phyloP scores from a whole-genome alignment of 2,888 invertebrate genomes.

The Anoplius nigerrimus region DNA sequence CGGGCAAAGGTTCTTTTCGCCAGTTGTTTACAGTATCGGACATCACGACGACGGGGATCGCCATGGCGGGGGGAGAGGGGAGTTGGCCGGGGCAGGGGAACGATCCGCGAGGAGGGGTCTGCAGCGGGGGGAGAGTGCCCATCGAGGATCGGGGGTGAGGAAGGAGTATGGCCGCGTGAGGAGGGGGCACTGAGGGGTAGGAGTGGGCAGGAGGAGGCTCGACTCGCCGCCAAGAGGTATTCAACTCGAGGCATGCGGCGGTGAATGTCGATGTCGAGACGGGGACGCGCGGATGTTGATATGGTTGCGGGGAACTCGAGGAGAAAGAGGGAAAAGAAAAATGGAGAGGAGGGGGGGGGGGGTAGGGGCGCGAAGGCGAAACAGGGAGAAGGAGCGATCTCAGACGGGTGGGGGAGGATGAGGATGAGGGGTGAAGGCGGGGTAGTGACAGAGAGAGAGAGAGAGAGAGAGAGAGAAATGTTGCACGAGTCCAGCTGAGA shows the following conservation, averaged over 20 bases:
- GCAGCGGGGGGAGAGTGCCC: not conserved
- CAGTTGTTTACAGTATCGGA: slow-evolving; percentile 55
- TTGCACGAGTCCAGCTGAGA: not conserved
- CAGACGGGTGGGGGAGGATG: slow-evolving; percentile 22
- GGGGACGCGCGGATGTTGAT: slow-evolving; percentile 51
- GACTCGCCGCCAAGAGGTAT: slow-evolving; percentile 31
- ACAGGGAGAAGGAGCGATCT: slow-evolving; percentile 1
- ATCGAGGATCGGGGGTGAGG: slow-evolving; percentile 4
- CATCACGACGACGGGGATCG: slow-evolving; percentile 30
- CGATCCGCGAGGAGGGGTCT: slow-evolving; percentile 3
- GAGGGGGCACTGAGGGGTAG: slow-evolving; percentile 14
- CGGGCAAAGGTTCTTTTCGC: slow-evolving; percentile 39
- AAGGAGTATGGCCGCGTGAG: not conserved
- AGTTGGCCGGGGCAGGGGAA: not conserved
- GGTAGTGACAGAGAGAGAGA: slow-evolving; percentile 7
- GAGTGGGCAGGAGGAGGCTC: slow-evolving; percentile 16
- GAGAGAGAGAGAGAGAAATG: slow-evolving; percentile 17
- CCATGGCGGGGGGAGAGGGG: slow-evolving; percentile 14
- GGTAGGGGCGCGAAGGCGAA: slow-evolving; percentile 30
- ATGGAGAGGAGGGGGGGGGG: slow-evolving; percentile 25
- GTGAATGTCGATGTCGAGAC: slow-evolving; percentile 57
- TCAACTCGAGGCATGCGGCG: slow-evolving; percentile 46
- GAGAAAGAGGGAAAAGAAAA: slow-evolving; percentile 11
- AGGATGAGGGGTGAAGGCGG: slow-evolving; percentile 26
- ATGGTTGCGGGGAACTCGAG: slow-evolving; percentile 35